A percentile compares a stretch with the other conserved stretches of the same genome.
phyloP scores from a whole-genome alignment of 1,140 invertebrate genomes.

The Anthonomus grandis region DNA sequence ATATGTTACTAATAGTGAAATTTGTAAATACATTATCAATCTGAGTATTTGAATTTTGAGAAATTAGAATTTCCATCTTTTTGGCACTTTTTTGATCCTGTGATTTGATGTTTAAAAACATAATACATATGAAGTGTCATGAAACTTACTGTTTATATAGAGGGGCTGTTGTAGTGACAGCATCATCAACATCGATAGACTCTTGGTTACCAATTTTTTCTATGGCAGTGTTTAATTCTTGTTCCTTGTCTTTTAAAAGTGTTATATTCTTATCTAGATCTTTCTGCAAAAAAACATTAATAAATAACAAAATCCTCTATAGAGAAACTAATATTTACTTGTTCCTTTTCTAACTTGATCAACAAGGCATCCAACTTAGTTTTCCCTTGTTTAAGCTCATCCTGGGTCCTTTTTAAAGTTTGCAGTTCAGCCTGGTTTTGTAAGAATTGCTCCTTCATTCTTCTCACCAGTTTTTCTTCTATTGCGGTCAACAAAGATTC shows the following conservation, averaged over 20 bases:
- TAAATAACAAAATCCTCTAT: constrained; percentile 5
- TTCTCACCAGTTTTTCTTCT: constrained; percentile 86
- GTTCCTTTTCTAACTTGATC: constrained; percentile 77
- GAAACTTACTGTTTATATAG: constrained; percentile 85
- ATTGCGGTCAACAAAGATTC: constrained; percentile 91
- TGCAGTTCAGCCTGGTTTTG: constrained; percentile 90
- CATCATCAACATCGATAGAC: constrained; percentile 91
- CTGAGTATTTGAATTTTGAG: too few species aligned
- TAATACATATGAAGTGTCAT: too few species aligned
- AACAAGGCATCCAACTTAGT: constrained; percentile 79
- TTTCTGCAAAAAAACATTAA: constrained; percentile 49
- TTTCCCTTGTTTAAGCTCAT: constrained; percentile 85
- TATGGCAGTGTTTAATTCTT: constrained; percentile 80
- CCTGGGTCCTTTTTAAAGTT: constrained; percentile 81
- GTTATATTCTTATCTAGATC: constrained; percentile 83
- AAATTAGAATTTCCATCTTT: too few species aligned
- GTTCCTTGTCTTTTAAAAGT: constrained; percentile 80
- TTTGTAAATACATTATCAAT: too few species aligned
- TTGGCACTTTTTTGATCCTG: too few species aligned
- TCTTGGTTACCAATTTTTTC: constrained; percentile 73
- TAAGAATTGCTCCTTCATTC: constrained; percentile 83
- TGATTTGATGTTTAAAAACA: too few species aligned
- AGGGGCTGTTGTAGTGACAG: constrained; percentile 93
- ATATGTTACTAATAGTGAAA: too few species aligned
- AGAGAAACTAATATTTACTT: constrained; percentile 52